Evolutionary conservation across 2,797 vertebrate genomes (phyloP), one percentile per base, ranked within the genome.

Genomic region (Heliangelus exortis): DNA sequence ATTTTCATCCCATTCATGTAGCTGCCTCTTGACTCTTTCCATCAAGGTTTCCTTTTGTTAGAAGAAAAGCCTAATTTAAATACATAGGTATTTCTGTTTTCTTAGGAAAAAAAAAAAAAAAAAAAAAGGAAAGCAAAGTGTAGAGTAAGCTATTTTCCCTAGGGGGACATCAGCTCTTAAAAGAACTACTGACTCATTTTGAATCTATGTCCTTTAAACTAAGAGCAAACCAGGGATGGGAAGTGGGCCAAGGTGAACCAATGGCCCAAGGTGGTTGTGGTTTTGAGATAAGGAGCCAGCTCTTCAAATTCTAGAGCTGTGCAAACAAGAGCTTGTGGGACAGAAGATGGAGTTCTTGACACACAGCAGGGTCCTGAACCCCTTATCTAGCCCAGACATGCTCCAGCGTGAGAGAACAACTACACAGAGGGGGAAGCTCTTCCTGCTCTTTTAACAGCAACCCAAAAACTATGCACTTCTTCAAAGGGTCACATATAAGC

Each of bases 1-100:
- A 87, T 99, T 99, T 97, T 99, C 99, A 75, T 99, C 99, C 99
- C 99, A 99, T 92, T 99, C 99, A 5, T 98, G 99, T 31, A 99
- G 98, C 94, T 99, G 99, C 91, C 98, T 98, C 97, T 99, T 99
- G 95, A 99, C 99, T 97, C 99, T 98, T 95, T 98, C 99, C 99
- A 99, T 99, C 86, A 99, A 96, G 51, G 98, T 98, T 96, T 98
- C 98, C 97, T 98, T 96, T 93, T 74, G 90, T 96, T 93, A 72
- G 95, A 97, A 97, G 61, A 97, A 95, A 97, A 97, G 87, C 73
- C 92, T 89, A 86, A 13, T 90, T 78, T 96, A 93, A 94, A 88
- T 85, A 89, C 85, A 94, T 4, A 89, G 50, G 68, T 90, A 84
- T 74, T 84, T 92, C 91, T 95, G 91, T 74, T 93, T 96, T 92